A percentile compares a stretch with the other conserved stretches of the same genome.
phyloP scores from a whole-genome alignment of 2,113 vertebrate species.

The Paracanthobrama guichenoti region DNA sequence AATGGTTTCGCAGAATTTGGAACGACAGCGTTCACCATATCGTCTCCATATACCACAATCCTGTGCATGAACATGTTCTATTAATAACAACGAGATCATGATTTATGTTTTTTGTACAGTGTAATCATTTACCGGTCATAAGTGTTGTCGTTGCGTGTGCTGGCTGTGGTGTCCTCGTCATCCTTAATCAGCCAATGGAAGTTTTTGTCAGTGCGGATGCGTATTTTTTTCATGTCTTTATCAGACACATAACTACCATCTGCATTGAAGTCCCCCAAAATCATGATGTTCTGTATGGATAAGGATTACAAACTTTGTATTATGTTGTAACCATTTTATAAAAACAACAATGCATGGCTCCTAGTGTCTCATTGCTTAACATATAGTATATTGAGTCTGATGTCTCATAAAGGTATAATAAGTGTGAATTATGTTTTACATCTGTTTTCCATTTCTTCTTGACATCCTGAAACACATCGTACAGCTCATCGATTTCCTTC shows the following conservation, averaged over 20 bases:
- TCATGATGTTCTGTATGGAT: constrained; percentile 70
- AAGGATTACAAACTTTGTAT: neutral
- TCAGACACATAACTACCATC: constrained; percentile 71
- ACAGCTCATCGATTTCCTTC: constrained; percentile 75
- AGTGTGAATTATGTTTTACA: constrained; percentile 59
- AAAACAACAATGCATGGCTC: neutral
- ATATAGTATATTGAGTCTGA: neutral
- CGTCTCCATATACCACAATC: constrained; percentile 79
- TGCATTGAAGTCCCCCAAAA: constrained; percentile 77
- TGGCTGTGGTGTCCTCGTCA: constrained; percentile 70
- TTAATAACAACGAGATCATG: neutral
- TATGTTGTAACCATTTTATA: too few relatives aligned
- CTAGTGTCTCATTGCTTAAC: neutral
- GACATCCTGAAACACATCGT: constrained; percentile 68
- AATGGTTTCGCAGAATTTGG: constrained; percentile 75
- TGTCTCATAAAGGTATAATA: neutral
- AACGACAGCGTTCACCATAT: constrained; percentile 68
- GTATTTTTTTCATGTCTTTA: constrained; percentile 60
- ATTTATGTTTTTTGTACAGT: neutral
- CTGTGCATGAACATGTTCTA: constrained; percentile 59
- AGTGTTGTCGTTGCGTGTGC: constrained; percentile 67
- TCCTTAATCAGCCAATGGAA: constrained; percentile 75
- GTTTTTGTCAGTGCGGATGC: constrained; percentile 58
- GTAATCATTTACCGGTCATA: constrained; percentile 70
- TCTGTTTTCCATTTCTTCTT: constrained; percentile 72